Percentiles rank a stretch among this genome's conserved stretches.
These are phyloP conservation scores for Diorhabda elongata DNA, from an alignment of 1,140 invertebrate genomes.

Conservation along the genomic window DNA sequence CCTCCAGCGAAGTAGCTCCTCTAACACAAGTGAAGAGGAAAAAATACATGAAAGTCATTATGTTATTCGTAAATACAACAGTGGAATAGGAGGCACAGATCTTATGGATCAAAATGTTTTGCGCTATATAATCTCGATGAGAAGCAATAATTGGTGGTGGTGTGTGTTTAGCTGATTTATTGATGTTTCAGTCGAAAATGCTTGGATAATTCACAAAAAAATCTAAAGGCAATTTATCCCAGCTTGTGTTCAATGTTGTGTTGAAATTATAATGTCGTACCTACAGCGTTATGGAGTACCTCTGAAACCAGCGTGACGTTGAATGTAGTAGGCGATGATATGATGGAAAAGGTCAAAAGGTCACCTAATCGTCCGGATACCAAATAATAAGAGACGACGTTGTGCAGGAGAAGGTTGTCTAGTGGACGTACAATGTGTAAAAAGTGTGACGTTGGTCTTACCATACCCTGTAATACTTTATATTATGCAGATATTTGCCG, in stretches of 20 bases:
- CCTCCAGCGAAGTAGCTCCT: too few relatives aligned
- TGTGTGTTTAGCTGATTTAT: slow-evolving; percentile 36
- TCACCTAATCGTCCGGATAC: slow-evolving; percentile 15
- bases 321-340: slow-evolving; percentile 22
- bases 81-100: slow-evolving; percentile 43
- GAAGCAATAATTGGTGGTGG: slow-evolving; percentile 46
- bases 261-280: slow-evolving; percentile 22
- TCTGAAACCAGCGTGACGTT: not conserved
- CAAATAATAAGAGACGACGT: not conserved
- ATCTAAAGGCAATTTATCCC: slow-evolving; percentile 28
- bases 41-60: too few relatives aligned
- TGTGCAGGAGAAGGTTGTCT: slow-evolving; percentile 23
- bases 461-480: slow-evolving; percentile 12
- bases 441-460: too few relatives aligned
- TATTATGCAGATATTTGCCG: not conserved
- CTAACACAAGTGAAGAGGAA: too few relatives aligned
- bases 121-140: slow-evolving; percentile 39
- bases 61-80: slow-evolving; percentile 36
- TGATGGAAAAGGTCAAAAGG: slow-evolving; percentile 19
- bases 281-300: slow-evolving; percentile 5
- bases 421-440: slow-evolving; percentile 19
- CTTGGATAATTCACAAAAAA: slow-evolving; percentile 39
- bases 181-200: slow-evolving; percentile 41
- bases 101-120: slow-evolving; percentile 44
- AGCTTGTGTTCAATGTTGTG: slow-evolving; percentile 24